Conservation (phyloP, 2,113 vertebrate species). For the Bothrops jararaca region DNA sequence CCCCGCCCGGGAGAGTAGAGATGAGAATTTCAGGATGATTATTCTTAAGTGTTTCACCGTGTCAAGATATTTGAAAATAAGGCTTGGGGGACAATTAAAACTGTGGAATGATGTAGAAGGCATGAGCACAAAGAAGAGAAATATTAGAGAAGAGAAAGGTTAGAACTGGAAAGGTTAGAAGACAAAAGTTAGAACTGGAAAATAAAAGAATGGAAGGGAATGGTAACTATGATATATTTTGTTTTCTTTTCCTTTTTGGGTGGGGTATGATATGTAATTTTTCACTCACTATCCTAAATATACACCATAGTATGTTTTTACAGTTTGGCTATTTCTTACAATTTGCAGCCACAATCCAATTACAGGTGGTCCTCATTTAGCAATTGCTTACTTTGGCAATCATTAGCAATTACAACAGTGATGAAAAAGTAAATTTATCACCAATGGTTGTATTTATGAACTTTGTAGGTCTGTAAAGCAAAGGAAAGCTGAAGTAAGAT, state of each 20-base stretch:
- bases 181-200: not conserved
- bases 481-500: not conserved
- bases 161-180: not conserved
- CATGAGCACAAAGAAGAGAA: not conserved
- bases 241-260: not conserved
- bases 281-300: not conserved
- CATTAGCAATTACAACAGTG: not conserved
- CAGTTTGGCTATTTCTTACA: not conserved
- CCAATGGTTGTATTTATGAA: not conserved
- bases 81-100: not conserved
- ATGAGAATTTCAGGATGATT: constrained; percentile 26
- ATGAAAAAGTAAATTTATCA: not conserved
- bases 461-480: not conserved
- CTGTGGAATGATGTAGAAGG: not conserved
- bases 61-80: not conserved
- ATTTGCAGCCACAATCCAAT: not conserved
- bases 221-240: not conserved
- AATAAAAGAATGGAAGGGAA: not conserved
- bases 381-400: not conserved
- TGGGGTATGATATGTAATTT: not conserved
- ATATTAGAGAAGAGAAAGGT: not conserved
- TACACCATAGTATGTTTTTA: not conserved
- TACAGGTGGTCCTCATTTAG: not conserved
- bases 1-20: constrained; percentile 31
- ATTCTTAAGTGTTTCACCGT: not conserved